phyloP scores from a whole-genome alignment of 2,888 invertebrate genomes.

The Capitulum mitella region DNA sequence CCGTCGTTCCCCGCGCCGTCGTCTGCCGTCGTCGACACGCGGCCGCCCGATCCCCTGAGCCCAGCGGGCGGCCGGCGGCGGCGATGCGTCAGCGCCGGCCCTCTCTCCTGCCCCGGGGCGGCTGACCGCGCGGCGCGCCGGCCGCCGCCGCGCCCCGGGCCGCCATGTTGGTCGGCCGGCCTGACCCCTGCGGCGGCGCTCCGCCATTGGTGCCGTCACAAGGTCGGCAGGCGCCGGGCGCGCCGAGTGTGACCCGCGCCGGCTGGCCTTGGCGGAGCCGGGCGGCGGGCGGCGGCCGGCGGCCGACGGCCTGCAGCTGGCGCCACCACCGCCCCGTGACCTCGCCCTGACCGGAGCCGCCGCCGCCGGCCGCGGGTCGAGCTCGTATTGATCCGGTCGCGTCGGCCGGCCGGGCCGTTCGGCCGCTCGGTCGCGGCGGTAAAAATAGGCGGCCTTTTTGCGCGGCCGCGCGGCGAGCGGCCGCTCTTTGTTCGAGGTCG shows the following conservation, averaged over 20 bases:
- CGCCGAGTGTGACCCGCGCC: slow-evolving; percentile 32
- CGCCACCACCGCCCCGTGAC: neutral
- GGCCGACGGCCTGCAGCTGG: slow-evolving; percentile 32
- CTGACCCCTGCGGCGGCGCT: neutral
- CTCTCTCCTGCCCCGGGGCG: too few species aligned
- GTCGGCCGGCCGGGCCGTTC: too few species aligned
- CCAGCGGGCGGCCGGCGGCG: too few species aligned
- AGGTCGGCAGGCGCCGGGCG: slow-evolving; percentile 6
- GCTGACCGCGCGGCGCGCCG: neutral
- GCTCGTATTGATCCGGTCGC: neutral
- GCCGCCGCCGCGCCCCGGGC: neutral
- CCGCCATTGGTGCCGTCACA: neutral
- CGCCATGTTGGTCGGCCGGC: neutral
- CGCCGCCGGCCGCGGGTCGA: neutral
- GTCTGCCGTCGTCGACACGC: too few species aligned
- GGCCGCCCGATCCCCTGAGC: too few species aligned
- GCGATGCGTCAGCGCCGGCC: too few species aligned
- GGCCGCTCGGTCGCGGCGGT: neutral
- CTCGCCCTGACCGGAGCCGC: neutral
- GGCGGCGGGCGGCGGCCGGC: slow-evolving; percentile 34
- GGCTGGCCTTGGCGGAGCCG: slow-evolving; percentile 32
- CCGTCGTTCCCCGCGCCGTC: too few species aligned
- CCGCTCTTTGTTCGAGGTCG: slow-evolving; percentile 1
- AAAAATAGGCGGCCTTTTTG: neutral
- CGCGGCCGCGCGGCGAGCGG: neutral